Base-by-base conservation (phyloP, 2,888 invertebrate species). In the Ditylenchus weischeri region DNA sequence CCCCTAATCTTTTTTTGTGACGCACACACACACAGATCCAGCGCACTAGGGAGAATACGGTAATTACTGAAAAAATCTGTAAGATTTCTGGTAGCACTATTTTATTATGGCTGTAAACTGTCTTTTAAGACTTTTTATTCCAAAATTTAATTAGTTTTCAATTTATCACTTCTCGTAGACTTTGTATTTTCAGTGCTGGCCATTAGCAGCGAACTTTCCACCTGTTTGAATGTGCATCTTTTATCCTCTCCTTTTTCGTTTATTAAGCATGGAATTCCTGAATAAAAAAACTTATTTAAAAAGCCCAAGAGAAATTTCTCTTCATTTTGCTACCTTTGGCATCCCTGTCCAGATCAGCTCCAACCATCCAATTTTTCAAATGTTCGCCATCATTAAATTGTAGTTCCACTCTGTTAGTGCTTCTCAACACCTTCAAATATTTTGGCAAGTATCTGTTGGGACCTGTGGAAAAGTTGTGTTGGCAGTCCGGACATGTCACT, bases 321-420 rank as follows among this genome's bases (percentile, higher is more conserved):
- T 38, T 38, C 38, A 38, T 8, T 38, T 38, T 38, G 7, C 38
- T 11, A 54, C 59, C 59, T 36, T 58, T 29, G 10, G 10, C 35
- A 29, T 58, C 59, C 19, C 59, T 19, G 29, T 58, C 59, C 19
- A 58, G 13, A 19, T 58, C 59, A 8, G 19, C n/a, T n/a, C n/a
- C 38, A 6, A 36, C 29, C 59, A 58, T 19, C 59, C 59, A 58
- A n/a, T 58, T 36, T 23, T 36, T 10, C 23, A 54, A 54, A 54
- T 54, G 54, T 21, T 54, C 21, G 6, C 21, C 23, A 54, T 54
- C 35, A 36, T 58, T 29, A 23, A 58, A 58, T 58, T 58, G 59
- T 23, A 58, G 13, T 58, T 58, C 59, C 21, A 58, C 59, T n/a
- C 59, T 19, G 11, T 58, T 58, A n/a, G 59, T 58, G 35, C 59